Conservation (phyloP, 2,113 vertebrate genomes). For the Phalacrocorax pelagicus region DNA sequence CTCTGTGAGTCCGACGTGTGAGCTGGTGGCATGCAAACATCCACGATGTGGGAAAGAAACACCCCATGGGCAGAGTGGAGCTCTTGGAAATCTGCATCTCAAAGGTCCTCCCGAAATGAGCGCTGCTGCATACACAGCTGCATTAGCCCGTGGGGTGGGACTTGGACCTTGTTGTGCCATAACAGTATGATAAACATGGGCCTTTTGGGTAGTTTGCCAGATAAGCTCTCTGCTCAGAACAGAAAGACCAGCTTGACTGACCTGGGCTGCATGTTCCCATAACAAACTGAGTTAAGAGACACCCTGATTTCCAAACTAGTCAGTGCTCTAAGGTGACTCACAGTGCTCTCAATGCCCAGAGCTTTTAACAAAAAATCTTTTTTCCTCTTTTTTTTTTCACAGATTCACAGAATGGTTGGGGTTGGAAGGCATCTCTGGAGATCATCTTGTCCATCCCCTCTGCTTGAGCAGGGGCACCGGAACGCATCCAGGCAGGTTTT, state of each 20-base stretch:
- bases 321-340: not conserved
- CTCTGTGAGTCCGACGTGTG: fast-evolving
- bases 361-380: not conserved
- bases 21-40: not conserved
- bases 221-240: not conserved
- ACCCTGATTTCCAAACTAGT: not conserved
- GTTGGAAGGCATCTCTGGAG: too few species aligned
- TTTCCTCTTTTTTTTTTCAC: not conserved
- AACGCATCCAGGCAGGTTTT: too few species aligned
- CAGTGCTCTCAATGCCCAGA: not conserved
- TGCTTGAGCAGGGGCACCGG: too few species aligned
- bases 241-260: not conserved
- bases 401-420: too few species aligned
- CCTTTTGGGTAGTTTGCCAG: not conserved
- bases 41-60: not conserved
- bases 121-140: not conserved
- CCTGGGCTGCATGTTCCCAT: not conserved
- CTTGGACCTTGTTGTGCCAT: not conserved
- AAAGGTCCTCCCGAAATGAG: not conserved
- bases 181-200: not conserved
- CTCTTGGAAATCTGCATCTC: not conserved
- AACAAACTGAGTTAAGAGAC: not conserved
- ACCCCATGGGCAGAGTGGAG: not conserved
- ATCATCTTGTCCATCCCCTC: too few species aligned
- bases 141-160: not conserved